Evolutionary conservation across 1,140 invertebrate species (phyloP).

Genomic region (Tenebrio molitor): DNA sequence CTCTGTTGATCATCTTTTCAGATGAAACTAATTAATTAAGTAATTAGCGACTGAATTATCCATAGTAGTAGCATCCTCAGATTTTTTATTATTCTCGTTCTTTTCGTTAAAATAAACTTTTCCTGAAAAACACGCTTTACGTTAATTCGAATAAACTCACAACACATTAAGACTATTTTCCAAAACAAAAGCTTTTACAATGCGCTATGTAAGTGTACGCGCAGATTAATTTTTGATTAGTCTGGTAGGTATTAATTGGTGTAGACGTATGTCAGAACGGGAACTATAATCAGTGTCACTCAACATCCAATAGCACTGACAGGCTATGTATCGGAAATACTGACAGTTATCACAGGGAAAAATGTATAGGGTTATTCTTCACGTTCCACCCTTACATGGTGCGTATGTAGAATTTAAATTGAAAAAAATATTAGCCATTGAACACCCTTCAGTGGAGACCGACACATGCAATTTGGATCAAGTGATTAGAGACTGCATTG

Average conservation of each 20-base stretch:
- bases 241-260: constrained; percentile 46
- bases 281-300: constrained; percentile 57
- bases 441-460: constrained; percentile 6
- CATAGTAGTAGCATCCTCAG: constrained; percentile 3
- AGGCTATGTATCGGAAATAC: constrained; percentile 51
- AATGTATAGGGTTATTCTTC: constrained; percentile 55
- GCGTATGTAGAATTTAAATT: constrained; percentile 56
- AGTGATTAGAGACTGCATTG: no score
- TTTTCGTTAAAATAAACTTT: constrained; percentile 44
- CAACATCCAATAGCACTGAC: constrained; percentile 53
- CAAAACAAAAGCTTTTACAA: no score
- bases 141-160: neutral
- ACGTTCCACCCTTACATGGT: constrained; percentile 44
- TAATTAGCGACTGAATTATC: constrained; percentile 46
- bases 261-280: constrained; percentile 54
- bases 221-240: no score
- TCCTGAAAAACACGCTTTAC: neutral
- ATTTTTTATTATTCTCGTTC: constrained; percentile 36
- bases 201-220: no score
- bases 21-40: constrained; percentile 51
- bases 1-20: constrained; percentile 50
- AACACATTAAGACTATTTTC: no score
- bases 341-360: constrained; percentile 56
- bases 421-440: constrained; percentile 53
- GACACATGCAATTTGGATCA: neutral